Base-by-base conservation (phyloP, 2,113 vertebrate species). In the Xerus inauris region DNA sequence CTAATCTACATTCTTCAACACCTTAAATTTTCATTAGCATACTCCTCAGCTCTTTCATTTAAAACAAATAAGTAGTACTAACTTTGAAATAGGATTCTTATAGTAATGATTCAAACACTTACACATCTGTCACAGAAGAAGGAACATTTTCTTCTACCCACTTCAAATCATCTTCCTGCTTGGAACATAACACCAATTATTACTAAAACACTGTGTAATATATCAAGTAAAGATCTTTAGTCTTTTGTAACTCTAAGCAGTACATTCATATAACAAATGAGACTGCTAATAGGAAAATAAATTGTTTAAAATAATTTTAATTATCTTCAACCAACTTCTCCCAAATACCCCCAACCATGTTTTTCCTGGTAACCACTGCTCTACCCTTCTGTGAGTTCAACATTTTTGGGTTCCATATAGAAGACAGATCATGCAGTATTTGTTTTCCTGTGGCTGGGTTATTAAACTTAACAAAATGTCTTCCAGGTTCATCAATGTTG, bases 61-160 rank as follows among this genome's bases (percentile, higher is more conserved):
- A 91, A 91, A 73, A 82, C 76, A 67, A 67, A n/a, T n/a, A 91
- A 73, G 38, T 42, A 90, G 54, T 51, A 80, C 57, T 95, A 93
- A 77, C 42, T 94, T 30, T 91, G 9, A 96, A 94, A 96, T 22
- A 92, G 24, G 22, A 89, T 96, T 86, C 45, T 87, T 80, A 6
- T 49, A 75, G n/a, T 76, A 82, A 96, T 54, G 62, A 86, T 91
- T 96, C 49, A 98, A 97, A 98, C 97, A 99, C 99, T 99, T 97
- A 99, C 99, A 99, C 99, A 28, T 99, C 99, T 97, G 99, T 99
- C 93, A 99, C 98, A 0, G 99, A 99, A 32, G 99, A 99, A 97
- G 99, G 99, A 93, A 99, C 98, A 4, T 99, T 99, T 91, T 99
- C 99, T 94, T 99, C 99, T 96, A 99, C 99, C 99, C 99, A 99